Evolutionary conservation across 2,113 vertebrate genomes (phyloP), one percentile per base, ranked within the genome.

Genomic region (Alligator sinensis): DNA sequence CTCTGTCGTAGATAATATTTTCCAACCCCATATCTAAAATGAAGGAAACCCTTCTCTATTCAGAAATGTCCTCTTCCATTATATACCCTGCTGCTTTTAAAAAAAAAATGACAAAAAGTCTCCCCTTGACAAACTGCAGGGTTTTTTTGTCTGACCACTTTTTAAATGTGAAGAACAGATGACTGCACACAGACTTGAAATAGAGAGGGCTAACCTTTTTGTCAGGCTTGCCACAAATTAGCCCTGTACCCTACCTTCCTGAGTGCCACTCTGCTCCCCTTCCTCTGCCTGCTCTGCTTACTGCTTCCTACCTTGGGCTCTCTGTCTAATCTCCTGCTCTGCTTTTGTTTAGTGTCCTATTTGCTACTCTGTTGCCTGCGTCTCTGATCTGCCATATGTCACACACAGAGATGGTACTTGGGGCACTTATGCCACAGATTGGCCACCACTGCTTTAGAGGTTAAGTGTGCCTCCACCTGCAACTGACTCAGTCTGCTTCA

Each of bases 391-490:
- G 47, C 47, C 47, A 47, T 9, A 47, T 47, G 47, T 47, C 47
- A 47, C 47, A 47, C 47, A 47, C 8, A 47, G 47, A 47, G 47
- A 47, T 47, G 47, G 47, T 47, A 47, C 47, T 47, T 47, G 6
- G 47, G 47, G 47, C 47, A 47, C 47, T 47, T 47, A 47, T 47
- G 47, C 47, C 9, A 47, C 47, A 47, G 47, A 47, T 9, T 47
- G 47, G 47, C 47, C 9, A 47, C 47, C 47, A 7, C 47, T 47
- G 34, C 87, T 79, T 57, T 0, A 0, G 79, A 63, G 84, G 16
- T 77, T 84, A 88, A 96, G 93, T 96, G 96, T 82, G 91, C 75
- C 63, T 82, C 82, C 77, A 94, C 95, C 96, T 88, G 96, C 30
- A 21, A 12, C 82, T 92, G 74, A 85, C 86, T 92, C 94, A 94